Conservation (phyloP, 2,888 invertebrate species). For the Xestia ashworthii region DNA sequence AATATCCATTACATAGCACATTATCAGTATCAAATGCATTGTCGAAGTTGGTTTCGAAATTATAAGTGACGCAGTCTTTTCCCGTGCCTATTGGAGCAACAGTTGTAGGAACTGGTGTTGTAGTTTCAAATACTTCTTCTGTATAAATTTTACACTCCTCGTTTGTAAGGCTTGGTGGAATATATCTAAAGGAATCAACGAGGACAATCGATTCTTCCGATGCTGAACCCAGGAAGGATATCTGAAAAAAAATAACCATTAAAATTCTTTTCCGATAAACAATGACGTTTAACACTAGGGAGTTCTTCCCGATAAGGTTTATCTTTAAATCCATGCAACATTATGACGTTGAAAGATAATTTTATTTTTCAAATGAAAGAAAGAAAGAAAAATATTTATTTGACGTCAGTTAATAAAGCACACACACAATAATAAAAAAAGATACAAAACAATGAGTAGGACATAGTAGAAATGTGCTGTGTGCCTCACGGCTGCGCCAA, state of each 20-base stretch:
- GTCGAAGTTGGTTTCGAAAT: constrained; percentile 71
- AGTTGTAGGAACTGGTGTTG: constrained; percentile 49
- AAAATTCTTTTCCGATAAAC: not conserved
- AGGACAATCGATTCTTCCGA: constrained; percentile 61
- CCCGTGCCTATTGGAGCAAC: constrained; percentile 57
- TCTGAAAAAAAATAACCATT: constrained; percentile 52
- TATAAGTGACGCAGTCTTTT: constrained; percentile 70
- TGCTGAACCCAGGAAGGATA: constrained; percentile 64
- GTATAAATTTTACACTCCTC: constrained; percentile 61
- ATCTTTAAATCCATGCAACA: constrained; percentile 2
- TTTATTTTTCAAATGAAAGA: not conserved
- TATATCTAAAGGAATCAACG: constrained; percentile 70
- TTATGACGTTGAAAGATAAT: constrained; percentile 6
- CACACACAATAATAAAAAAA: too few relatives aligned
- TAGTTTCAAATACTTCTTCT: constrained; percentile 46
- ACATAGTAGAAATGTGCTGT: too few relatives aligned
- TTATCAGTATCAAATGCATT: constrained; percentile 64
- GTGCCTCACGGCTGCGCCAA: too few relatives aligned
- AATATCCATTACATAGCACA: constrained; percentile 67
- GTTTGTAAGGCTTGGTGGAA: constrained; percentile 46
- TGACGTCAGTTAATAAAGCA: too few relatives aligned
- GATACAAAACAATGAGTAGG: too few relatives aligned
- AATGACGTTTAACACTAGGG: not conserved
- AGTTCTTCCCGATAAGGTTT: constrained; percentile 7
- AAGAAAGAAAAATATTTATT: too few relatives aligned